A percentile compares a stretch with the other conserved stretches of the same genome.
Conservation (phyloP, 1,140 invertebrate species). For the Drosophila subobscura region DNA sequence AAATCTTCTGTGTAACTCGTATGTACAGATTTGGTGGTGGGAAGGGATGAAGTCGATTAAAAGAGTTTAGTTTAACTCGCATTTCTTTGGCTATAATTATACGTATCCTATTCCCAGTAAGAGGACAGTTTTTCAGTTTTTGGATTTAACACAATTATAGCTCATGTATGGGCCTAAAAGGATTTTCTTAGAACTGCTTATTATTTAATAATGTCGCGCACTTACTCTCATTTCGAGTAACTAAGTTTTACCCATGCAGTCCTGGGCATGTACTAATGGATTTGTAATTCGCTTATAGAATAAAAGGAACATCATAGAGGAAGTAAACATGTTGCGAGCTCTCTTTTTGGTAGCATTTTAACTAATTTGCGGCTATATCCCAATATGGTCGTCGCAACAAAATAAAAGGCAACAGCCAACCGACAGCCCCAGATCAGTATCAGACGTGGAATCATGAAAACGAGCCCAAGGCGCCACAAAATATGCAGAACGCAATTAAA, state of each 20-base stretch:
- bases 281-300: constrained; percentile 66
- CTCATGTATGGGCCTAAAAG: constrained; percentile 61
- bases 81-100: neutral
- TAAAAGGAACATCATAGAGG: constrained; percentile 22
- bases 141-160: constrained; percentile 62
- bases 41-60: constrained; percentile 20
- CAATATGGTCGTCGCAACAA: constrained; percentile 48
- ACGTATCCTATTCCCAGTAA: neutral
- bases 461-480: constrained; percentile 38
- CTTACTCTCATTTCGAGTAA: constrained; percentile 37
- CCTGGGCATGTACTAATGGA: constrained; percentile 57
- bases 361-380: constrained; percentile 58
- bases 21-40: neutral
- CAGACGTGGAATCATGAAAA: neutral
- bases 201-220: constrained; percentile 64
- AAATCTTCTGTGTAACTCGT: constrained; percentile 1
- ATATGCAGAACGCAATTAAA: constrained; percentile 74
- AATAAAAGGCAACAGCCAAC: constrained; percentile 37
- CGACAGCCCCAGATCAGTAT: neutral
- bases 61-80: constrained; percentile 45
- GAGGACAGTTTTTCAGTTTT: constrained; percentile 27
- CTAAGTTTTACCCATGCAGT: constrained; percentile 10
- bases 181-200: constrained; percentile 53
- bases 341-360: constrained; percentile 50
- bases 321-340: constrained; percentile 18